A percentile compares a stretch with the other conserved stretches of the same genome.
phyloP scores from a whole-genome alignment of 2,888 invertebrate species.

The Heliconius charithonia region DNA sequence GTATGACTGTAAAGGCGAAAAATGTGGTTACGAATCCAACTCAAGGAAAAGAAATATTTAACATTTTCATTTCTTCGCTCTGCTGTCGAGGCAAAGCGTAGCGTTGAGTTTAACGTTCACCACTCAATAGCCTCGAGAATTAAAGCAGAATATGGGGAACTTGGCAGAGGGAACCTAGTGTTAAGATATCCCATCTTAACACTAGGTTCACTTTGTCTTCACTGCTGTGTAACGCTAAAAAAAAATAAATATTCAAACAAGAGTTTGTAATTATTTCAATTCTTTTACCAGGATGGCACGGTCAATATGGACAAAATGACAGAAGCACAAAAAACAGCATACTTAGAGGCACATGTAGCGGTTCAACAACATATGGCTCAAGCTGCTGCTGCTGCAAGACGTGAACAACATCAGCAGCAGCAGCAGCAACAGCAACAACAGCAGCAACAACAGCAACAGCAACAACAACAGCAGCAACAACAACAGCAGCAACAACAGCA shows the following conservation, averaged over 20 bases:
- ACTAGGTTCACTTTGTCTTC: too few relatives aligned
- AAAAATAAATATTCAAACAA: neutral
- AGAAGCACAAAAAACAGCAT: constrained; percentile 88
- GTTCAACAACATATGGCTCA: constrained; percentile 91
- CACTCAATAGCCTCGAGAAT: too few relatives aligned
- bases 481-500: constrained; percentile 67
- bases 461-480: constrained; percentile 68
- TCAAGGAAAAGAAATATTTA: too few relatives aligned
- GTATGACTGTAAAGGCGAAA: too few relatives aligned
- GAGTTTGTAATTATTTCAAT: neutral
- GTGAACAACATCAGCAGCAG: constrained; percentile 78
- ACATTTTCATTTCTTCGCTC: too few relatives aligned
- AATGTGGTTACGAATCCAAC: too few relatives aligned
- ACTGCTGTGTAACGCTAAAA: neutral
- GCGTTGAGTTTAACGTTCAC: too few relatives aligned
- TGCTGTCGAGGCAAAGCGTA: too few relatives aligned
- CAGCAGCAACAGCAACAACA: constrained; percentile 72
- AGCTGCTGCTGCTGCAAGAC: constrained; percentile 84
- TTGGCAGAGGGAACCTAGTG: too few relatives aligned
- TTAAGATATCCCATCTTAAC: too few relatives aligned
- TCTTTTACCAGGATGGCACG: constrained; percentile 82
- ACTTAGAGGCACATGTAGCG: constrained; percentile 89
- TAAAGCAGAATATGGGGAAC: too few relatives aligned
- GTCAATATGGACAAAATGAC: constrained; percentile 91
- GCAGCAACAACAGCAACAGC: constrained; percentile 75